A percentile compares a stretch with the other conserved stretches of the same genome.
These are phyloP conservation scores for Aurelia aurita complex sp. Pacific DNA, from an alignment of 30 jellyfish, hydroid and myxozoan species.

Conservation along the genomic window DNA sequence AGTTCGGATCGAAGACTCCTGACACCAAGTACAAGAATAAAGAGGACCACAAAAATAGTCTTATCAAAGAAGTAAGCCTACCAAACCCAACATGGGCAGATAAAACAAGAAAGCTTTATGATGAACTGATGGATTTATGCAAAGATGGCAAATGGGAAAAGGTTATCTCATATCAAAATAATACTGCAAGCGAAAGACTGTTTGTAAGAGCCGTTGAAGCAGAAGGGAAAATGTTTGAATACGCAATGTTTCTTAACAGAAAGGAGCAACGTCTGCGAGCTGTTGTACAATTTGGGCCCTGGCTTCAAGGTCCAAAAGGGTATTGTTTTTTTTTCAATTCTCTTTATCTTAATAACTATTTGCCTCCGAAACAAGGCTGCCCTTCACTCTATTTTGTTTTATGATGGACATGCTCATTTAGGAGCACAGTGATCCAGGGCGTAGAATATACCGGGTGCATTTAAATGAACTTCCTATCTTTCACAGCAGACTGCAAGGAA, in stretches of 20 bases:
- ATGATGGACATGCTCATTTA: no score
- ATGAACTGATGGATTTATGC: conserved; percentile 46
- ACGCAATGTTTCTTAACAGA: conserved; percentile 62
- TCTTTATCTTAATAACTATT: no score
- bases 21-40: no score
- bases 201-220: conserved; percentile 45
- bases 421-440: no score
- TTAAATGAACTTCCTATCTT: no score
- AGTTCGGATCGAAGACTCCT: no score
- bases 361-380: no score
- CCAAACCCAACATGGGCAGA: conserved; percentile 71
- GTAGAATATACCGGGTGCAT: no score
- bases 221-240: conserved; percentile 67
- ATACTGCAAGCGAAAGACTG: conserved; percentile 18
- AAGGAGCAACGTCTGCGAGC: conserved; percentile 52
- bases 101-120: conserved; percentile 33
- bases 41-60: no score
- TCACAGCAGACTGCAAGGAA: no score
- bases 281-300: conserved; percentile 76
- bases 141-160: conserved; percentile 70
- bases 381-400: no score
- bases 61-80: conserved; percentile 51
- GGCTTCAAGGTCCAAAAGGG: conserved; percentile 81
- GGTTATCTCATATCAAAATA: conserved; percentile 25
- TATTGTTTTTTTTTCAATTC: neutral